Evolutionary conservation across 1,140 invertebrate genomes (phyloP), one percentile per base, ranked within the genome.

Genomic region (Lycorma delicatula): DNA sequence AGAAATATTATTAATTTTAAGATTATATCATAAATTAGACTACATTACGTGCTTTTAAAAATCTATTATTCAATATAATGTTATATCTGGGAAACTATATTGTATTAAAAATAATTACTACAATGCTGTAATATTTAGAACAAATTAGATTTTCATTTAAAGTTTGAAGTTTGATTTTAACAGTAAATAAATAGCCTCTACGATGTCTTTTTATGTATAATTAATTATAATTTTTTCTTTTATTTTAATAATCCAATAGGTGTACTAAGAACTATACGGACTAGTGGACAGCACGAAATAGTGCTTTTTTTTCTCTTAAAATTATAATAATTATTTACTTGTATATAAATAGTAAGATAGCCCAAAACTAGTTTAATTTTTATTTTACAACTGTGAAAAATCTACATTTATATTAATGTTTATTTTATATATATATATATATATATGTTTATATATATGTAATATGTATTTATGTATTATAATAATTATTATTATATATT

Each of bases 211-310:
- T 44, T 44, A 7, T 11, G 41, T 44, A 44, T 44, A 34, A 9
- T 34, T 5, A 44, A 22, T 44, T 20, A 44, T 44, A 44, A 20
- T 44, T 16, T 5, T 44, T 20, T 20, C 23, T 20, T 20, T 44
- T 20, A 44, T 44, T 20, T 20, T 44, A 22, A 44, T 44, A 16
- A 44, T 44, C 16, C 7, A 44, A 20, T 20, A 44, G 23, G 11
- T 44, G n/a, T n/a, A 44, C 41, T 44, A 44, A 44, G 7, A 44
- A 20, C 23, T 44, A 44, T 44, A 20, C n/a, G n/a, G 41, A 44
- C 41, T 44, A 44, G 41, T 44, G 41, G 41, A 44, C 41, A 44
- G 41, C 23, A 22, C 41, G n/a, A 44, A 44, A n/a, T n/a, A n/a
- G n/a, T n/a, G n/a, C n/a, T n/a, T n/a, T n/a, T n/a, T n/a, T n/a